phyloP scores from a whole-genome alignment of 2,797 vertebrate species.

The Australoheros facetus region DNA sequence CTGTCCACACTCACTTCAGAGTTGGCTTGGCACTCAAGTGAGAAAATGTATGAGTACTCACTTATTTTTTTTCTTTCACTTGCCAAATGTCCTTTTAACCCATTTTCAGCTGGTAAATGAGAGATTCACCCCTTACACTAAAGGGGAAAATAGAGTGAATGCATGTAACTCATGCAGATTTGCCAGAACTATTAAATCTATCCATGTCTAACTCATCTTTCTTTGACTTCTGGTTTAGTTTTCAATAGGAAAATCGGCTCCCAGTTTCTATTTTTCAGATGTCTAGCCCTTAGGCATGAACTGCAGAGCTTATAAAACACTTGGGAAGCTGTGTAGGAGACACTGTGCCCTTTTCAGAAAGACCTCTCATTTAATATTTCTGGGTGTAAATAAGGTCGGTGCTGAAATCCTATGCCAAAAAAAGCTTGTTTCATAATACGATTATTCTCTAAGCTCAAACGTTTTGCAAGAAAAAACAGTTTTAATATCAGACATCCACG shows the following conservation, averaged over 20 bases:
- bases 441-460: neutral
- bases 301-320: constrained; percentile 1
- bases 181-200: neutral
- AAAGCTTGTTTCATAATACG: neutral
- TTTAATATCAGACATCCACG: neutral
- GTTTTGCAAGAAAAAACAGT: neutral
- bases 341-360: neutral
- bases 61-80: neutral
- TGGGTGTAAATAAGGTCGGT: neutral
- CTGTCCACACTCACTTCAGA: constrained; percentile 1
- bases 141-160: neutral
- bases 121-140: neutral
- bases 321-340: neutral
- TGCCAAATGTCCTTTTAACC: neutral
- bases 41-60: neutral
- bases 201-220: neutral
- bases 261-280: neutral
- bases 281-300: neutral
- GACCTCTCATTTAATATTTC: neutral
- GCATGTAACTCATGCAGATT: neutral
- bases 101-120: rapidly evolving
- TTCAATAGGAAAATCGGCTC: neutral
- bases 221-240: neutral
- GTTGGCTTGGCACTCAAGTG: neutral
- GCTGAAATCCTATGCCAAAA: neutral